A percentile compares a stretch with the other conserved stretches of the same genome.
Conservation (phyloP, 1,140 invertebrate genomes). For the Theocolax elegans region DNA sequence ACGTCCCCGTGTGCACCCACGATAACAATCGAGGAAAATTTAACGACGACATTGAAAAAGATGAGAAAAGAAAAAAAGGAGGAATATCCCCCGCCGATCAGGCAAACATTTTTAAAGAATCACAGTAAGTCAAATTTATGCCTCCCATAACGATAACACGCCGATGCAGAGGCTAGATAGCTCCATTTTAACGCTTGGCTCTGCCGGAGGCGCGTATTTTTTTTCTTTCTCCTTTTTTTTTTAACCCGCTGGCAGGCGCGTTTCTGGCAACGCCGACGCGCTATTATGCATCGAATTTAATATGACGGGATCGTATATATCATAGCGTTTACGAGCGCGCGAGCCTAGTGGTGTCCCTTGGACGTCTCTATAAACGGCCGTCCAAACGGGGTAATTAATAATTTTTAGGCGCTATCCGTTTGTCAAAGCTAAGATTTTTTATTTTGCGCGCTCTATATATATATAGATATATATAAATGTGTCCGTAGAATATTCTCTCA, state of each 20-base stretch:
- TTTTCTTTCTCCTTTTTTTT: too few species aligned
- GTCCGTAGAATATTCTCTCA: too few species aligned
- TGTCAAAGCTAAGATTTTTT: too few species aligned
- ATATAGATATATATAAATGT: too few species aligned
- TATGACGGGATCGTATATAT: constrained; percentile 32
- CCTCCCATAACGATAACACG: constrained; percentile 17
- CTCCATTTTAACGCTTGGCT: constrained; percentile 7
- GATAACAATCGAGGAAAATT: constrained; percentile 10
- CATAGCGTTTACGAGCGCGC: constrained; percentile 22
- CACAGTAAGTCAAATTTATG: constrained; percentile 27
- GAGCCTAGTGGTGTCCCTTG: background rate
- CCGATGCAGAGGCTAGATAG: constrained; percentile 23
- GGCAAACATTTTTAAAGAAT: too few species aligned
- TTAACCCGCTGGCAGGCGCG: too few species aligned
- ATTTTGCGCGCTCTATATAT: too few species aligned
- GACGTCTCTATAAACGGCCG: background rate
- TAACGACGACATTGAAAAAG: background rate
- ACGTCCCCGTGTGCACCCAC: background rate
- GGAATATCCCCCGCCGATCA: background rate
- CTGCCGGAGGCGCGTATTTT: too few species aligned
- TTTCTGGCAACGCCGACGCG: constrained; percentile 25
- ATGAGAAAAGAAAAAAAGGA: background rate
- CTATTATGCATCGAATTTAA: constrained; percentile 37
- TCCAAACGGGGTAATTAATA: constrained; percentile 9
- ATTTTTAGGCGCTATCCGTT: background rate